A percentile compares a stretch with the other conserved stretches of the same genome.
Evolutionary conservation across 2,797 vertebrate species (phyloP).

Genomic region (Saguinus oedipus): DNA sequence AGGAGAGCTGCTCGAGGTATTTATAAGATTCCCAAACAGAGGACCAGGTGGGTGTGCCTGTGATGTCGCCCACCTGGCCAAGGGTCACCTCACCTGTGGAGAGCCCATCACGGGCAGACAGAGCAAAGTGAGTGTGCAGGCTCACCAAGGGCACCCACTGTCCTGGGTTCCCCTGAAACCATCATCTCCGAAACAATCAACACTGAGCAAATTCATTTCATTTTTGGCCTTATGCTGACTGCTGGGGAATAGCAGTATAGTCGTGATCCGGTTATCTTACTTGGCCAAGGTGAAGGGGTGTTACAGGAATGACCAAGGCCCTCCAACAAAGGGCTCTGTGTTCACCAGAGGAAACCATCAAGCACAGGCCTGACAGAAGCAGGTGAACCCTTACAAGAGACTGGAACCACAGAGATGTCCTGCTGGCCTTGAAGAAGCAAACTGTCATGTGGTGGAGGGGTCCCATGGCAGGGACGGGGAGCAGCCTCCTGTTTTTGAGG

Average conservation of each 20-base stretch:
- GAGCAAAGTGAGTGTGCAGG: rapidly evolving
- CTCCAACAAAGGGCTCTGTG: background rate
- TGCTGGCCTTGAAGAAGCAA: background rate
- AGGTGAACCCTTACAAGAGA: background rate
- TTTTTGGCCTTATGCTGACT: background rate
- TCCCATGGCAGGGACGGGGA: background rate
- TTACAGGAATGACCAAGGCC: background rate
- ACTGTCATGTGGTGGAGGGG: rapidly evolving
- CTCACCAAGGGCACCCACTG: background rate
- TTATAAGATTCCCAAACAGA: background rate
- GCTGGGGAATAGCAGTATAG: rapidly evolving
- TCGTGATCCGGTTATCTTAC: background rate
- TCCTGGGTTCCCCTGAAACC: background rate
- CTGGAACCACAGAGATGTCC: background rate
- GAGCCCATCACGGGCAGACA: rapidly evolving
- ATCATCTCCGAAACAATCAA: rapidly evolving
- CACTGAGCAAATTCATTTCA: rapidly evolving
- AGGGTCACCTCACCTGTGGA: too few relatives aligned
- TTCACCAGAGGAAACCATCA: background rate
- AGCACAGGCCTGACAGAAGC: background rate
- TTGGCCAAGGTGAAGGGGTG: background rate
- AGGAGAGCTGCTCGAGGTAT: background rate
- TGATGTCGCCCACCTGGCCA: too few relatives aligned
- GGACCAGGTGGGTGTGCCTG: background rate
- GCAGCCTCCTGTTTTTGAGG: background rate